Base-by-base conservation (phyloP, 2,888 invertebrate species). In the Lysandra bellargus region DNA sequence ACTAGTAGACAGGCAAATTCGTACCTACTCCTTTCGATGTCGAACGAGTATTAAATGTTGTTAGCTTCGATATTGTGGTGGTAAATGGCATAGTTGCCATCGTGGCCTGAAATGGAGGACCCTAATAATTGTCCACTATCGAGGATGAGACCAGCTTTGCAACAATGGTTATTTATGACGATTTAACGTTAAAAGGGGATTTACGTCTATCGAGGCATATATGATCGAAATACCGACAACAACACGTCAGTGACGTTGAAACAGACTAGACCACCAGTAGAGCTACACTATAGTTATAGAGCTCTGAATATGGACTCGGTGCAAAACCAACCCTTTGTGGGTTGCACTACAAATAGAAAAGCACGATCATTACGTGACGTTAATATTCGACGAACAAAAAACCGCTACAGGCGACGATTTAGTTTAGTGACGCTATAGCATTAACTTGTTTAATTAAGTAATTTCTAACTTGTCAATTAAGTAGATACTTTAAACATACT, bases 301-400 rank as follows among this genome's bases (percentile, higher is more conserved):
- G 6, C 23, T 69, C 69, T 69, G 37, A 69, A 69, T 69, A 69
- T 33, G 17, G 69, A 69, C 14, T 37, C 37, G 69, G 7, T 37
- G 33, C 69, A 69, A 69, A 69, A 69, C 69, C 69, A 69, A 69
- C 69, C 69, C 69, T 69, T 69, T 69, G 33, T 69, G 69, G 69
- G 69, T 33, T 69, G 69, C 33, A 69, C 12, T 37, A 69, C 69
- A 69, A 69, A 69, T 69, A 69, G 69, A 69, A 69, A 33, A 69
- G 5, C 69, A 37, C 69, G 33, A 23, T 23, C 23, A 7, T 61
- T 61, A 61, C n/a, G 49, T 49, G 61, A 57, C 57, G 57, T 17
- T 57, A 57, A 57, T 57, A 57, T 53, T 53, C 53, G 53, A 4
- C 53, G 53, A 53, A 57, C 57, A 57, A 57, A 49, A 57, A 57